phyloP scores from a whole-genome alignment of 2,888 invertebrate genomes.

The Gastrophysa polygoni region DNA sequence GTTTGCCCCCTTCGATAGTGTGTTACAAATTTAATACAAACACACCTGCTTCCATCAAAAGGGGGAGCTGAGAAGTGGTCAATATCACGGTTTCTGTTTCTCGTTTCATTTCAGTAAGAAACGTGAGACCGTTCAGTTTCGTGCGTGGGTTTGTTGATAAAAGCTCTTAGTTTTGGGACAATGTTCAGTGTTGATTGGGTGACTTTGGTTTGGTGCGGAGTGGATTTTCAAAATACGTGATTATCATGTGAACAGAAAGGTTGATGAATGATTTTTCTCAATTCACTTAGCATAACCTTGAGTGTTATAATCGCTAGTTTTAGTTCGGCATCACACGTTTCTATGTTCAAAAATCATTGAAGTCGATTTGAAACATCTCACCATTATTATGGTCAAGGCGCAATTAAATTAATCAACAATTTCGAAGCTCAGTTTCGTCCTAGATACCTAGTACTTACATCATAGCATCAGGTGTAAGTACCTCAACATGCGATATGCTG shows the following conservation, averaged over 20 bases:
- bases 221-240: not conserved
- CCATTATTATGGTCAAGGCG: too few relatives aligned
- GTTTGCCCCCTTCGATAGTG: slow-evolving; percentile 26
- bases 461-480: too few relatives aligned
- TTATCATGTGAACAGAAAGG: not conserved
- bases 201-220: not conserved
- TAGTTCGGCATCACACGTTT: too few relatives aligned
- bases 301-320: too few relatives aligned
- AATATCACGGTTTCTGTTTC: slow-evolving; percentile 42
- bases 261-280: not conserved
- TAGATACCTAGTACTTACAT: too few relatives aligned
- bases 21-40: slow-evolving; percentile 33
- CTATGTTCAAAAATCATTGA: too few relatives aligned
- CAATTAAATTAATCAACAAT: too few relatives aligned
- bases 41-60: slow-evolving; percentile 52
- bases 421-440: too few relatives aligned
- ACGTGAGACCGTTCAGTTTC: not conserved
- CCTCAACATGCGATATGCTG: too few relatives aligned
- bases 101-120: slow-evolving; percentile 9
- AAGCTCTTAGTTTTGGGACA: not conserved
- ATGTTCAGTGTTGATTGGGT: not conserved
- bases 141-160: not conserved
- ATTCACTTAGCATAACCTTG: too few relatives aligned
- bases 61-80: slow-evolving; percentile 49
- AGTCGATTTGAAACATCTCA: too few relatives aligned